These are phyloP conservation scores for Zaprionus inermis DNA, from an alignment of 1,140 invertebrate species.

Conservation along the genomic window DNA sequence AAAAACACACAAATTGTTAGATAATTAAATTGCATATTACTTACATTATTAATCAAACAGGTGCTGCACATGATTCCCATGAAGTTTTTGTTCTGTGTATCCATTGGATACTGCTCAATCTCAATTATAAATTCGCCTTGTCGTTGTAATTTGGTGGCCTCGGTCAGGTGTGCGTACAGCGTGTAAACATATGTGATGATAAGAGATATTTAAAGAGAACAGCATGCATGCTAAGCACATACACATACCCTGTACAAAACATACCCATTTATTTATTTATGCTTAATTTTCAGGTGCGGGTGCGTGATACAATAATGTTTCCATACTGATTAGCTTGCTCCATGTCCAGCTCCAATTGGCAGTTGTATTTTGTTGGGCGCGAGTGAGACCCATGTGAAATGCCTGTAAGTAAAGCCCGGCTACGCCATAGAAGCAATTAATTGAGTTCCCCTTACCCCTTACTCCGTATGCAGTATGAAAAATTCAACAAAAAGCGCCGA, in stretches of 20 bases:
- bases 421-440: not conserved
- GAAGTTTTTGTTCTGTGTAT: constrained; percentile 18
- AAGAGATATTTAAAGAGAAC: not conserved
- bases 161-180: constrained; percentile 13
- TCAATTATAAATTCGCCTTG: not conserved
- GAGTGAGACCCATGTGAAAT: constrained; percentile 83
- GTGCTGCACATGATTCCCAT: constrained; percentile 19
- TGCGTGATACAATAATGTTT: constrained; percentile 51
- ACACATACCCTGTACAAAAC: not conserved
- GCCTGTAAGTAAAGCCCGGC: constrained; percentile 67
- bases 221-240: not conserved
- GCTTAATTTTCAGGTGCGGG: constrained; percentile 44
- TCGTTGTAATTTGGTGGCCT: not conserved
- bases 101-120: not conserved
- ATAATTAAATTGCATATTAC: constrained; percentile 22
- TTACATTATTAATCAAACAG: constrained; percentile 41
- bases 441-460: no score
- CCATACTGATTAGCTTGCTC: constrained; percentile 65
- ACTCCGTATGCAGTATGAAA: constrained; percentile 83
- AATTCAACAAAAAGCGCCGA: constrained; percentile 84
- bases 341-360: constrained; percentile 70
- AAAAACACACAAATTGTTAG: not conserved
- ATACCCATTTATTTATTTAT: not conserved
- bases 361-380: constrained; percentile 76
- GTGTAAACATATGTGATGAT: constrained; percentile 30